Base-by-base conservation (phyloP, 2,888 invertebrate genomes). In the Acrobasis suavella region DNA sequence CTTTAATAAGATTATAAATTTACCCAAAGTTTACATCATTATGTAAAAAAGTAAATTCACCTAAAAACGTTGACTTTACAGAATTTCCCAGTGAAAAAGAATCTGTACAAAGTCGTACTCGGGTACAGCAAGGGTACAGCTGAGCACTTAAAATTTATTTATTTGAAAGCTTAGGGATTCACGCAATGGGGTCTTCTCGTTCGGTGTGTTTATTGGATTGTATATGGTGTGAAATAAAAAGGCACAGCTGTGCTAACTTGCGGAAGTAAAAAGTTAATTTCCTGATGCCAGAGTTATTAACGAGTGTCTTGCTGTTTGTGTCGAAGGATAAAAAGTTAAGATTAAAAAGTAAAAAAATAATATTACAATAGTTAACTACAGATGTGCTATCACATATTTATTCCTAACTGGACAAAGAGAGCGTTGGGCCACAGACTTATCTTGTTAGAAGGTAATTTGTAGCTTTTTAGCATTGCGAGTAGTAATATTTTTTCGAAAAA, bases 91-190 rank as follows among this genome's bases (percentile, higher is more conserved):
- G 46, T 46, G 14, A 46, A 46, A n/a, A 46, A 46, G 5, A n/a
- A 46, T 14, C n/a, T 7, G 42, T 3, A 6, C 14, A 14, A n/a
- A 46, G n/a, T 14, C 46, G 46, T 46, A n/a, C 32, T 46, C 7
- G 46, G 46, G 46, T 46, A 46, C 46, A 46, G n/a, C 46, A 10
- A 10, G 46, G 46, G 46, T 46, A 46, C 46, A 46, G n/a, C 46
- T 46, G 46, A 46, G 14, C 46, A 46, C 10, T 46, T 46, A 46
- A 46, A 46, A 46, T 46, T 46, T 46, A 46, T 46, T 46, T 46
- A 46, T 46, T 42, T 46, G 46, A 46, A 46, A 46, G 46, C 46
- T 46, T 46, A 14, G 46, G 46, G 46, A 46, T 46, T 46, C n/a
- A n/a, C 14, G 46, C 46, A 46, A 46, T 46, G n/a, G 46, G 46